Evolutionary conservation across 2,888 invertebrate species (phyloP), one percentile per base, ranked within the genome.

Genomic region (Drosophila robusta): DNA sequence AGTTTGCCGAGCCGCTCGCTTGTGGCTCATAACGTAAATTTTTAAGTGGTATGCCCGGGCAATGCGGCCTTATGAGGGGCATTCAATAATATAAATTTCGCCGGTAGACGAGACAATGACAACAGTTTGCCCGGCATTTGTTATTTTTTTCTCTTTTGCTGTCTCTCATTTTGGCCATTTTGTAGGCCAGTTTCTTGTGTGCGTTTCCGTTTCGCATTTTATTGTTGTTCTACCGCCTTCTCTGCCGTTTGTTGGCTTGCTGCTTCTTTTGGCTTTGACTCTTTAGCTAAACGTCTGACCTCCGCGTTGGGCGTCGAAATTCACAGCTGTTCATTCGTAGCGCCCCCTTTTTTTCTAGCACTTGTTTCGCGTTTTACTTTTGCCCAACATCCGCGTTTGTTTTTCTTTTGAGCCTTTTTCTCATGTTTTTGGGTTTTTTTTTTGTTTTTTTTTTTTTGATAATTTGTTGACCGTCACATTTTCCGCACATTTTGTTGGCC

Each of bases 381-480:
- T 52, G 47, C 32, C 39, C 32, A 52, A 46, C 60, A 50, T 61
- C 26, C 63, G 60, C 45, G 45, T 44, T 66, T 49, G 29, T 56
- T 42, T 44, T 38, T 39, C 22, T 22, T 38, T 61, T 44, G 24
- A 55, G 8, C 14, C 24, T 50, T 61, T n/a, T n/a, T 44, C 26
- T 26, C 26, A 14, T 14, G 11, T 55, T 42, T 24, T 7, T 56
- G 32, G 11, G 16, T 54, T 58, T 38, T 42, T 46, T 52, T 24
- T 22, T 42, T 49, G 34, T 39, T 50, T 45, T 24, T 55, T 62
- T 64, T 49, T 70, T 70, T 76, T 71, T 71, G 79, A 79, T 81
- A 82, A 82, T 82, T 82, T 87, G 86, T 87, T 85, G 82, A 81
- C 87, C 81, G 82, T 78, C 85, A 69, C 87, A 82, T 82, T 82